Conservation (phyloP, 2,113 vertebrate genomes). For the Chascanopsetta lugubris region DNA sequence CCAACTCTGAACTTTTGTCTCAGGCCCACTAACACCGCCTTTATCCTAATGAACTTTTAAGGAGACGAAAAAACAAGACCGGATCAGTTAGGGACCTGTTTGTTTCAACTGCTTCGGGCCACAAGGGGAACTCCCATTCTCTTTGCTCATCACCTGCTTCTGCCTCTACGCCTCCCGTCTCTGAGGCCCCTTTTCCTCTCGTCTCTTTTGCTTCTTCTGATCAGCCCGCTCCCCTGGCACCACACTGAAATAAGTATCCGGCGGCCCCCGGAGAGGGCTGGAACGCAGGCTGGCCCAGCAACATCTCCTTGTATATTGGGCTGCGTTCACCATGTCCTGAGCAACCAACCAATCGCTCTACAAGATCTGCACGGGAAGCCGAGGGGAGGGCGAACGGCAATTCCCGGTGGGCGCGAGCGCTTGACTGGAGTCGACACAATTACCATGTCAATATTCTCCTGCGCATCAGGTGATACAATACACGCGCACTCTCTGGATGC, state of each 20-base stretch:
- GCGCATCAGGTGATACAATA: constrained; percentile 84
- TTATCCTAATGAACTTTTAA: constrained; percentile 61
- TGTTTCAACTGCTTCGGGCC: constrained; percentile 71
- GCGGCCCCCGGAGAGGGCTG: constrained; percentile 86
- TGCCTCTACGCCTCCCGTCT: constrained; percentile 60
- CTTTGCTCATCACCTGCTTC: constrained; percentile 56
- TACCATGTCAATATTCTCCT: constrained; percentile 96
- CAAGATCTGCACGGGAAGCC: constrained; percentile 81
- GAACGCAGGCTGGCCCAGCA: constrained; percentile 61
- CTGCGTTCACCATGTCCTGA: constrained; percentile 92
- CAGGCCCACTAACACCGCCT: constrained; percentile 42
- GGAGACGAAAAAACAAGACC: constrained; percentile 64
- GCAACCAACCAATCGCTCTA: constrained; percentile 92
- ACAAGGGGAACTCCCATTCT: constrained; percentile 64
- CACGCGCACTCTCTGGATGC: constrained; percentile 80
- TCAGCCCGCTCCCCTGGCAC: constrained; percentile 81
- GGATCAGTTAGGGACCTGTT: constrained; percentile 68
- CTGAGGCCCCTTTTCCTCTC: constrained; percentile 46
- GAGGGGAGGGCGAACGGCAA: constrained; percentile 73
- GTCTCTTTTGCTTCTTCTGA: constrained; percentile 71
- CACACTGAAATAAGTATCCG: constrained; percentile 91
- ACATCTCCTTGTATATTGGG: constrained; percentile 89
- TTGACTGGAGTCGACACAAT: constrained; percentile 89
- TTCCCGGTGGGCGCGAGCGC: constrained; percentile 86
- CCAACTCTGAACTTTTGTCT: constrained; percentile 36